These are phyloP conservation scores for Xanthostigma xanthostigma DNA, from an alignment of 2,888 invertebrate species.

Conservation along the genomic window DNA sequence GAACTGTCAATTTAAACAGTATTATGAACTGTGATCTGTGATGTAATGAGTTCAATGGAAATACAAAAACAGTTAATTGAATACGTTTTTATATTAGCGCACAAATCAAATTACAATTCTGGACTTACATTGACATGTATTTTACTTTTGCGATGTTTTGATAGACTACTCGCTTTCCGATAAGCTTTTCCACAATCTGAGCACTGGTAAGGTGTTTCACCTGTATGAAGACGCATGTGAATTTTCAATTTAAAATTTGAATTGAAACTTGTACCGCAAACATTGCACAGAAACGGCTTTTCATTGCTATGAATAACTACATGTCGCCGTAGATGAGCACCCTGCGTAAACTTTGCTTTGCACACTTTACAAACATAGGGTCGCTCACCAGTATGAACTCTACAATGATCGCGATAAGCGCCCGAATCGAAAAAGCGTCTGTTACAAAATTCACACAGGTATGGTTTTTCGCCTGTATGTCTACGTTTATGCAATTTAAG, in stretches of 20 bases:
- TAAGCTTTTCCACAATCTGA: constrained; percentile 8
- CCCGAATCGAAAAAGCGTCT: too few relatives aligned
- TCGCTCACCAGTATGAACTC: constrained; percentile 3
- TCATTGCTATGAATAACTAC: background rate
- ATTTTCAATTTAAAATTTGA: constrained; percentile 1
- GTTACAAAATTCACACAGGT: too few relatives aligned
- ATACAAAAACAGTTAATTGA: too few relatives aligned
- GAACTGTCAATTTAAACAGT: too few relatives aligned
- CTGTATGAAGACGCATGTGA: constrained; percentile 3
- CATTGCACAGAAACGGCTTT: constrained; percentile 1
- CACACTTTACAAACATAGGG: constrained; percentile 8
- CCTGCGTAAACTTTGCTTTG: constrained; percentile 6
- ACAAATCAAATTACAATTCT: too few relatives aligned
- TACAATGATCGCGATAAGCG: background rate
- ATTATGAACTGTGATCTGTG: too few relatives aligned
- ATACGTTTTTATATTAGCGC: too few relatives aligned
- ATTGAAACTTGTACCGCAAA: constrained; percentile 4
- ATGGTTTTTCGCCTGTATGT: too few relatives aligned
- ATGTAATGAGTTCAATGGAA: too few relatives aligned
- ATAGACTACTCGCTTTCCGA: constrained; percentile 3
- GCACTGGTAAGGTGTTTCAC: constrained; percentile 8
- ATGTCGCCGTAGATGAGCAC: constrained; percentile 2
- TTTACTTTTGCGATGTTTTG: constrained; percentile 5
- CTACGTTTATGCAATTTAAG: too few relatives aligned
- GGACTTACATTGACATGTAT: constrained; percentile 2